Base-by-base conservation (phyloP, 2,113 vertebrate genomes). In the Entomyzon cyanotis region DNA sequence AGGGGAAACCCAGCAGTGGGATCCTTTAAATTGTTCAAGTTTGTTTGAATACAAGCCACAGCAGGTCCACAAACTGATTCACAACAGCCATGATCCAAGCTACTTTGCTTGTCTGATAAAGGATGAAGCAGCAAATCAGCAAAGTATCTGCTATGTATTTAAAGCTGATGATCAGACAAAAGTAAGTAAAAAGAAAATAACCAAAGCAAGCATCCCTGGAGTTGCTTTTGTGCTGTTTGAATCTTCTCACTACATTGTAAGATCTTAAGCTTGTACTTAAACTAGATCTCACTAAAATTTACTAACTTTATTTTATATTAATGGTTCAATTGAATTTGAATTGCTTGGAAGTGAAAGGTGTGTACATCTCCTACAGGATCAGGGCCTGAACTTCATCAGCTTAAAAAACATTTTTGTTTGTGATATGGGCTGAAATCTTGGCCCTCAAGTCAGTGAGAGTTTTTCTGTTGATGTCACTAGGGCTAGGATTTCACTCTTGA, bases 71-170 rank as follows among this genome's bases (percentile, higher is more conserved):
- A 99, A 99, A 86, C 97, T 99, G 71, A 99, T 99, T 78, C 99
- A 99, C 97, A 99, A 99, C 96, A 99, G 99, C 89, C 98, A 98
- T 0, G 99, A 99, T 73, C 99, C 99, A 1, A 98, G 98, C 80
- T 99, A 99, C 96, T 99, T 99, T 37, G 99, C 98, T 33, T 99
- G 98, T 90, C 97, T 99, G 94, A 97, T 99, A 95, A 98, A 98
- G 94, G 98, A 98, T 30, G 81, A 90, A 31, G 74, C 80, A 4
- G 69, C 23, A 49, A 92, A 88, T 37, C 96, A 91, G 56, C 97
- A 50, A 76, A 99, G 98, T 63, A 97, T 98, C 97, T 99, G 99
- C 97, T 99, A 99, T 8, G 99, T 99, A 47, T 99, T 99, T 98
- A 98, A 98, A 96, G 98, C 99, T 24, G 98, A 98, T 12, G 99